Conservation (phyloP, 2,113 vertebrate genomes). For the Lagopus leucura region DNA sequence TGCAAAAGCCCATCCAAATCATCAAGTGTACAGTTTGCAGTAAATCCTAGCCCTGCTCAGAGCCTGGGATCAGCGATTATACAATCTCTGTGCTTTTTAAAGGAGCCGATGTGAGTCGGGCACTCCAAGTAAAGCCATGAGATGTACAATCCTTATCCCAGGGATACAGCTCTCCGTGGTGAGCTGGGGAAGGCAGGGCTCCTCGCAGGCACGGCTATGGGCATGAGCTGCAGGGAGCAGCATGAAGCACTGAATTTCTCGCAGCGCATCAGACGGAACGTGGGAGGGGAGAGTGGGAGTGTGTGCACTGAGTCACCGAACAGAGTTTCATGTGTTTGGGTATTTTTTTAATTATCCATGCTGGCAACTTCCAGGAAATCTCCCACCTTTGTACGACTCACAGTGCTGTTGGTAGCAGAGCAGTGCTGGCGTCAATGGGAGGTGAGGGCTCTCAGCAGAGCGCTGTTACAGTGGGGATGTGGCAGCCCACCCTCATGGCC, state of each 20-base stretch:
- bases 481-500: too few species aligned
- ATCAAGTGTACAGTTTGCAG: not conserved
- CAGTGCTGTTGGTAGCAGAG: not conserved
- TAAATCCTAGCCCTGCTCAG: not conserved
- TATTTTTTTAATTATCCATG: not conserved
- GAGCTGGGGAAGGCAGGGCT: not conserved
- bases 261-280: not conserved
- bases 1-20: not conserved
- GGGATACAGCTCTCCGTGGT: not conserved
- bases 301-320: constrained; percentile 26
- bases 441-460: too few species aligned
- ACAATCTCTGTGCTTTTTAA: not conserved
- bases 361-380: not conserved
- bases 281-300: not conserved
- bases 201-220: not conserved
- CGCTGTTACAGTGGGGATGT: too few species aligned
- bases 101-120: not conserved
- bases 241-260: not conserved
- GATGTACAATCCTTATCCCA: not conserved
- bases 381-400: not conserved
- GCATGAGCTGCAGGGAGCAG: not conserved
- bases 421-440: not conserved
- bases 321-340: not conserved
- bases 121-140: not conserved
- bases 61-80: not conserved